Evolutionary conservation across 2,888 invertebrate species (phyloP), one percentile per base, ranked within the genome.

Genomic region (Dysmachus trigonus): DNA sequence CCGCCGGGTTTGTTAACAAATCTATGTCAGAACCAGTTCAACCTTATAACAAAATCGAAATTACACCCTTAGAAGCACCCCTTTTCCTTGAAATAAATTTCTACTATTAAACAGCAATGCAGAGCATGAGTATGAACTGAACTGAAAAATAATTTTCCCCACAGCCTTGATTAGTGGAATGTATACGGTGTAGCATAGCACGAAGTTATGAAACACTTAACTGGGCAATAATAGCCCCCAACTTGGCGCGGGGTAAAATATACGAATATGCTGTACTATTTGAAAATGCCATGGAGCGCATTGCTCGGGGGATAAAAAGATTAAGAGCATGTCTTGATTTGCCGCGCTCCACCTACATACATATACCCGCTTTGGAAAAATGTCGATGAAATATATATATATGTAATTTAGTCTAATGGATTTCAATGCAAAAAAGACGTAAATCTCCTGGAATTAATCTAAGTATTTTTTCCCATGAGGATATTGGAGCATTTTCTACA

Each of bases 391-490:
- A 22, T 22, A 27, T 8, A 22, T 18, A 22, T 22, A 27, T 8
- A 22, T 18, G 62, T 27, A 62, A 62, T 27, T 62, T 62, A 41
- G 62, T 10, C 10, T 62, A 22, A 10, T 10, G 62, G 71, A 62
- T 82, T 41, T 82, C 33, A 35, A 38, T 71, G 41, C 18, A 41
- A 35, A n/a, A 81, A 81, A 13, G 33, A 62, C 81, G 62, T 81
- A 53, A 83, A 72, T 72, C 71, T 27, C 27, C 72, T 83, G 83
- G 83, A 83, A 83, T 41, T 72, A 72, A 83, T 83, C 72, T 72
- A 72, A 72, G 7, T 41, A 6, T 51, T 72, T 41, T 35, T 41
- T 71, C 13, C n/a, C 72, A 30, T 22, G 15, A 18, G 18, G 31
- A 22, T 72, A 72, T n/a, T 83, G 72, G 62, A 82, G 62, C 62